Base-by-base conservation (phyloP, 1,140 invertebrate species). In the Mamestra configurata region DNA sequence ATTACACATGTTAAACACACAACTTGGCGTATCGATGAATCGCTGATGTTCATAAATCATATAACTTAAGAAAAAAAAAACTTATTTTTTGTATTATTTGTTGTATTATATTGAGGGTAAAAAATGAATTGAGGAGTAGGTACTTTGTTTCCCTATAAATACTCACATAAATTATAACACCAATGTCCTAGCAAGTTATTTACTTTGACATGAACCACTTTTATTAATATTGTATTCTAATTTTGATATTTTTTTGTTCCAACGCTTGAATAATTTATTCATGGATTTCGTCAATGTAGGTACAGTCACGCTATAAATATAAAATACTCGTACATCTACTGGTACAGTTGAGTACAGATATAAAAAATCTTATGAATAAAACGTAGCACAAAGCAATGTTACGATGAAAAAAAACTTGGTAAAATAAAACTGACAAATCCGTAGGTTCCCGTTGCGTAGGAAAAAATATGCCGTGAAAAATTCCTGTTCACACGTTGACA, bases 401-500 rank as follows among this genome's bases (percentile, higher is more conserved):
- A 35, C 4, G 4, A 40, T n/a, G 6, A 66, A 40, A 3, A 18
- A 46, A 68, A 22, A 43, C 10, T 51, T 40, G 31, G 40, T 57
- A 40, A 72, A 57, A 55, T 40, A 73, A 57, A 73, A 20, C 13
- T 73, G 51, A 55, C 51, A 76, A 61, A 64, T 49, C 46, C 40
- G 64, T 76, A 59, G 55, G 15, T 76, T 15, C 43, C 35, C 24
- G 55, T 76, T 49, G n/a, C 43, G 57, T 49, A 59, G 35, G 18
- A 37, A 43, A 77, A 68, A 53, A 77, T 68, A 68, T 11, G 76
- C 57, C 68, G 64, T 70, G 22, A 76, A 82, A 82, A 77, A 82
- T 77, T 77, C 70, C 37, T 61, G 27, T 75, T 77, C 57, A 57
- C 73, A 70, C 73, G 46, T 77, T 73, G 78, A 82, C 73, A 80